Percentiles rank a stretch among this genome's conserved stretches.
These are phyloP conservation scores for Cacoxenus indagator DNA, from an alignment of 2,888 invertebrate genomes.

Conservation along the genomic window DNA sequence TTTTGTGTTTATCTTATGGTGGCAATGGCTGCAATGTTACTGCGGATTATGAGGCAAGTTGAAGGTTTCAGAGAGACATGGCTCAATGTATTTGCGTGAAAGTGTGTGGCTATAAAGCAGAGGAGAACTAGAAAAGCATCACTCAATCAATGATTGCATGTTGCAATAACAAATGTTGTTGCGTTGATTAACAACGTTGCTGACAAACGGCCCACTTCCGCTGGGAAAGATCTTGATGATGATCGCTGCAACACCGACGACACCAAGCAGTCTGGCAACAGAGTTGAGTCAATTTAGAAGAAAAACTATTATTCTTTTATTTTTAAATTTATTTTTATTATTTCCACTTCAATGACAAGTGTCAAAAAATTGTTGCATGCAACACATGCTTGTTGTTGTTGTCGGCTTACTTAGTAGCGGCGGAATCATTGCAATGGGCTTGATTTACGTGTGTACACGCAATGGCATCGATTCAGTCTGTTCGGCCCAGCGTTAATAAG, in stretches of 20 bases:
- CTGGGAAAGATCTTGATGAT: constrained; percentile 22
- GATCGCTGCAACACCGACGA: constrained; percentile 3
- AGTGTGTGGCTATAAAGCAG: neutral
- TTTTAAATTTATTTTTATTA: neutral
- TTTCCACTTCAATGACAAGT: constrained; percentile 4
- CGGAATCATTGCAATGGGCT: constrained; percentile 58
- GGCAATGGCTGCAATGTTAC: constrained; percentile 35
- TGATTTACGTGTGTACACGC: constrained; percentile 50
- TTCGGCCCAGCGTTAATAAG: neutral
- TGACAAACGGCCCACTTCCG: constrained; percentile 53
- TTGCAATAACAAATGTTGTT: constrained; percentile 15
- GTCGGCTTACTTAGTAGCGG: neutral
- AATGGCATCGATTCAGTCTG: neutral
- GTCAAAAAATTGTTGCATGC: constrained; percentile 6
- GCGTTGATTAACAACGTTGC: constrained; percentile 51
- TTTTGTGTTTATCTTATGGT: too few relatives aligned
- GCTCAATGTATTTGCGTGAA: neutral
- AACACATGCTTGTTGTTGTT: neutral
- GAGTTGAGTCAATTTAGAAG: neutral
- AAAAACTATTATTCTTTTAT: neutral
- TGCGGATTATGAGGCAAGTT: neutral
- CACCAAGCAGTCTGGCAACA: constrained; percentile 49
- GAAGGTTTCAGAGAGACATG: neutral
- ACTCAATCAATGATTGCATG: constrained; percentile 48
- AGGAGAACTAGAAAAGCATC: constrained; percentile 32